These are phyloP conservation scores for Leptinotarsa peninsularis DNA, from an alignment of 2,888 invertebrate genomes.

Conservation along the genomic window DNA sequence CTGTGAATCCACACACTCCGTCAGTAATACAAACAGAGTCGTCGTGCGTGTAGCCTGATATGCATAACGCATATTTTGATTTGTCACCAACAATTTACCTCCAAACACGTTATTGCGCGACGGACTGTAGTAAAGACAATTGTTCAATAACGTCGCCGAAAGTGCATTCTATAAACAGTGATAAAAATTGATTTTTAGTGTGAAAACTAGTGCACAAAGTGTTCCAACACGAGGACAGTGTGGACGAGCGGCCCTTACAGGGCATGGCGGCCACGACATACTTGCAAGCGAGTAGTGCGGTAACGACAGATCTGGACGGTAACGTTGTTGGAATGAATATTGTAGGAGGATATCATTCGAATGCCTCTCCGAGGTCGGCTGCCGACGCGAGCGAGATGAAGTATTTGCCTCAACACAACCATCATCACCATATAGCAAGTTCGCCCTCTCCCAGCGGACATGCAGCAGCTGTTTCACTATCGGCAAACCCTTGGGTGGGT, in stretches of 20 bases:
- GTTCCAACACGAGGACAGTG: constrained; percentile 63
- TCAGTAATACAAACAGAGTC: constrained; percentile 73
- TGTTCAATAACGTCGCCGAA: constrained; percentile 32
- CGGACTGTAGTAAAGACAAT: constrained; percentile 35
- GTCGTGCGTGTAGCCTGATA: constrained; percentile 67
- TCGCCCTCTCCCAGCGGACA: constrained; percentile 76
- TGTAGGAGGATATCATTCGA: constrained; percentile 82
- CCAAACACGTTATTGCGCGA: constrained; percentile 46
- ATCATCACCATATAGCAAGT: constrained; percentile 77
- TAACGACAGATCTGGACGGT: constrained; percentile 78
- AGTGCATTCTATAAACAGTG: constrained; percentile 34
- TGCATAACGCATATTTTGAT: constrained; percentile 69
- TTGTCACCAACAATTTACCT: constrained; percentile 26
- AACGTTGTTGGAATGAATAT: constrained; percentile 79
- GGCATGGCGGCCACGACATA: constrained; percentile 97
- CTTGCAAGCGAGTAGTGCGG: constrained; percentile 82
- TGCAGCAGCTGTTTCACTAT: constrained; percentile 69
- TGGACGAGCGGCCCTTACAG: constrained; percentile 71
- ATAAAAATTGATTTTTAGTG: constrained; percentile 14
- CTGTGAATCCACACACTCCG: constrained; percentile 64
- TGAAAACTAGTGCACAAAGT: constrained; percentile 55
- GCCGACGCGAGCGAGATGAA: constrained; percentile 94
- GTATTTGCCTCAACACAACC: constrained; percentile 88
- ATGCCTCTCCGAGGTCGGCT: constrained; percentile 87
- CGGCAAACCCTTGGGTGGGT: constrained; percentile 83